Evolutionary conservation across 2,888 invertebrate species (phyloP).

Genomic region (Drosophila maculinotata): DNA sequence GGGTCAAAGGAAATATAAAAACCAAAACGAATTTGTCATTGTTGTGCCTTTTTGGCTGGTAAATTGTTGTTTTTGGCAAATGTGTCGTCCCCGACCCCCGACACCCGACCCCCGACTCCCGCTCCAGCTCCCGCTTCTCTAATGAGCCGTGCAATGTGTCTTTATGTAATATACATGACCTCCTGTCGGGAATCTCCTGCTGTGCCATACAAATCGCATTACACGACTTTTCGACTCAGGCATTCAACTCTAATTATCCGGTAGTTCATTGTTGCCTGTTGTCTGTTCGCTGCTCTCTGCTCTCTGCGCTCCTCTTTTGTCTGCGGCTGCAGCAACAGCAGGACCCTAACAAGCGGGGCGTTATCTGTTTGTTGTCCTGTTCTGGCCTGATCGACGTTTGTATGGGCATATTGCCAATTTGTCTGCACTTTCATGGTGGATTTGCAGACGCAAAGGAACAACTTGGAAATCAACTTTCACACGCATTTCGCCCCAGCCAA

Average conservation of each 20-base stretch:
- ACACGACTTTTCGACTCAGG: constrained; percentile 82
- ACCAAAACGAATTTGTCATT: constrained; percentile 80
- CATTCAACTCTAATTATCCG: constrained; percentile 79
- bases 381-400: constrained; percentile 21
- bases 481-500: constrained; percentile 45
- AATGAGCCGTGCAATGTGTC: constrained; percentile 76
- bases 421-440: constrained; percentile 67
- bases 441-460: constrained; percentile 38
- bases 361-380: constrained; percentile 69
- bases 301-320: constrained; percentile 49
- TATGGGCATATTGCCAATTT: constrained; percentile 64
- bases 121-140: constrained; percentile 21
- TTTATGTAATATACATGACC: constrained; percentile 70
- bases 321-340: constrained; percentile 33
- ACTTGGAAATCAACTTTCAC: constrained; percentile 59
- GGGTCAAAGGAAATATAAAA: constrained; percentile 55
- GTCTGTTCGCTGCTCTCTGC: constrained; percentile 32
- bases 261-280: constrained; percentile 70
- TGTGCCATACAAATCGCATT: constrained; percentile 83
- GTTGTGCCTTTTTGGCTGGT: constrained; percentile 59
- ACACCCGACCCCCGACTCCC: neutral
- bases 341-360: constrained; percentile 59
- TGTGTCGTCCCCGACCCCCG: constrained; percentile 12
- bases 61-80: constrained; percentile 61
- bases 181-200: constrained; percentile 59